Evolutionary conservation across 1,140 invertebrate genomes (phyloP), one percentile per base, ranked within the genome.

Genomic region (Trachymyrmex septentrionalis): DNA sequence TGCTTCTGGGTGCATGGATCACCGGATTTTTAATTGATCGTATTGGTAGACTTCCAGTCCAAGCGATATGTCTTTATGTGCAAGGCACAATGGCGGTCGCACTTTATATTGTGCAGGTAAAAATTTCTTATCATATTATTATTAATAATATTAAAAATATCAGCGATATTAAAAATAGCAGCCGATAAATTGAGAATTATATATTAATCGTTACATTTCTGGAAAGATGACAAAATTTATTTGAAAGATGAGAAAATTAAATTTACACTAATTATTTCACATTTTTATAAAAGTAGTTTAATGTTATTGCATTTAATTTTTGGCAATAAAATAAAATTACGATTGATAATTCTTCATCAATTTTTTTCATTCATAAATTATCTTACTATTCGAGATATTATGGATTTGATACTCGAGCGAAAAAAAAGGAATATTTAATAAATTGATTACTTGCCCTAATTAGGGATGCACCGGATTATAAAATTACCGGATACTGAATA

Each of bases 1-100:
- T 96, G 1, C 94, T 96, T 89, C 86, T 96, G 55, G 96, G 96
- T 14, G 96, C 96, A 2, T 92, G 96, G 50, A 59, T 96, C 6
- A 95, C 96, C 87, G 96, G 96, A 34, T 87, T 95, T 48, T 78
- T 96, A 24, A 93, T 95, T 1, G 96, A 97, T 91, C 94, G 94
- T 55, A 95, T 95, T 90, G 96, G 96, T 0, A 92, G 96, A 67
- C 95, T 95, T 88, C 95, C 94, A 48, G 92, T 96, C 0, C 92
- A 96, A 86, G 93, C 96, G 19, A 88, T 96, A 7, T 95, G 95
- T 14, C 93, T 96, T 3, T 96, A 95, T 53, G 87, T 93, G 3
- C 96, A 96, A 50, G 94, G 95, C 0, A 91, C 94, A 6, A 90
- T 96, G 82, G 96, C 95, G 14, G 89, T 96, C 0, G 94, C 93